Percentiles rank a stretch among this genome's conserved stretches.
Evolutionary conservation across 2,113 vertebrate genomes (phyloP).

Genomic region (Carlito syrichta): DNA sequence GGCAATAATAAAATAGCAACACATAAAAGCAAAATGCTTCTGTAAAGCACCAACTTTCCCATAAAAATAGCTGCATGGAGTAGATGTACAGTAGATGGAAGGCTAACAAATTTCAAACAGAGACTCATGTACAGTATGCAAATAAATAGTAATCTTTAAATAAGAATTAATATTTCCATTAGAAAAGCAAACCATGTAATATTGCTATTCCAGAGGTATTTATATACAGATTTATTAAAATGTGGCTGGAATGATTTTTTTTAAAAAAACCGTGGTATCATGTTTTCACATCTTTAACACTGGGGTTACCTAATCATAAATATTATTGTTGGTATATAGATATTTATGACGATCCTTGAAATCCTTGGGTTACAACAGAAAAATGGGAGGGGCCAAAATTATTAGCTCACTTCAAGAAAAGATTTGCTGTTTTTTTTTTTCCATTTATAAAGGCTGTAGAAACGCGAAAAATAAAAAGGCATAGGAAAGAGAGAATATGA

Average conservation of each 20-base stretch:
- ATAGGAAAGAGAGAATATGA: neutral
- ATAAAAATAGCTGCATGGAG: neutral
- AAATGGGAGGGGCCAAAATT: neutral
- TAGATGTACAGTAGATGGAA: neutral
- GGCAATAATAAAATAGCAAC: constrained; percentile 62
- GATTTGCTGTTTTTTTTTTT: neutral
- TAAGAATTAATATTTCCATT: neutral
- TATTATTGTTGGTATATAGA: neutral
- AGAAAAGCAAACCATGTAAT: neutral
- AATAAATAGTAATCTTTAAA: neutral
- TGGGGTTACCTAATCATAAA: neutral
- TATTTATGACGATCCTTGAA: neutral
- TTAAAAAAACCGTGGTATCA: neutral
- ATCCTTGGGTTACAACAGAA: neutral
- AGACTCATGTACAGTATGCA: neutral
- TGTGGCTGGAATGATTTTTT: neutral
- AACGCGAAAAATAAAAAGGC: neutral
- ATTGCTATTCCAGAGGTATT: neutral
- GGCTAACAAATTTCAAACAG: neutral
- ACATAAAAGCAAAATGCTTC: neutral
- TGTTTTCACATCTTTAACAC: neutral
- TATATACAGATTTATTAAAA: neutral
- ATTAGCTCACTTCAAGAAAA: neutral
- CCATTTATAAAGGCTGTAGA: constrained; percentile 2
- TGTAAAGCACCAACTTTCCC: neutral